Conservation (phyloP, 2,113 vertebrate species). For the Rhea americana region DNA sequence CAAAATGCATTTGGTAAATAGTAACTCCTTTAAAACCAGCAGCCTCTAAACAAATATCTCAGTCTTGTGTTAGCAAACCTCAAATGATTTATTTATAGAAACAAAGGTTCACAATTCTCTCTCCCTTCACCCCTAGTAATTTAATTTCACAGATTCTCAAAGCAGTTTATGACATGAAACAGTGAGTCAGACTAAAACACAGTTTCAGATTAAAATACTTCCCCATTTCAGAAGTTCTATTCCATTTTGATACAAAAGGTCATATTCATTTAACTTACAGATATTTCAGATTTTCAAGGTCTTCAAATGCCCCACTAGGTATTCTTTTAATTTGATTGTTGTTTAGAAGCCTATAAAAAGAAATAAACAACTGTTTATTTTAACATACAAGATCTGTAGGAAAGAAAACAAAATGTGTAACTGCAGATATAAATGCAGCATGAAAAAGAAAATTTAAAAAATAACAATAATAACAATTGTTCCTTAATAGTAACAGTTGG, state of each 20-base stretch:
- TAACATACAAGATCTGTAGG: neutral
- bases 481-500: neutral
- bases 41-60: neutral
- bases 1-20: neutral
- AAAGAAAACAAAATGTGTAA: neutral
- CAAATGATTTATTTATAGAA: neutral
- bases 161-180: neutral
- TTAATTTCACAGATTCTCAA: neutral
- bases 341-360: constrained; percentile 88
- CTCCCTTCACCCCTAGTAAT: neutral
- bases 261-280: constrained; percentile 85
- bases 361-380: neutral
- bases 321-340: constrained; percentile 96
- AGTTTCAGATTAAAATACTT: neutral
- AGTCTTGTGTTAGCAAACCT: neutral
- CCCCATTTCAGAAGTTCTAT: neutral
- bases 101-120: neutral
- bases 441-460: neutral
- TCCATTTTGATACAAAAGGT: neutral
- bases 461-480: neutral
- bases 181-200: neutral
- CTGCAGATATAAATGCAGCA: neutral
- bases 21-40: neutral
- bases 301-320: constrained; percentile 90
- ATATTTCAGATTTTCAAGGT: constrained; percentile 98